Evolutionary conservation across 2,113 vertebrate genomes (phyloP).

Genomic region (Perca schrenkii): DNA sequence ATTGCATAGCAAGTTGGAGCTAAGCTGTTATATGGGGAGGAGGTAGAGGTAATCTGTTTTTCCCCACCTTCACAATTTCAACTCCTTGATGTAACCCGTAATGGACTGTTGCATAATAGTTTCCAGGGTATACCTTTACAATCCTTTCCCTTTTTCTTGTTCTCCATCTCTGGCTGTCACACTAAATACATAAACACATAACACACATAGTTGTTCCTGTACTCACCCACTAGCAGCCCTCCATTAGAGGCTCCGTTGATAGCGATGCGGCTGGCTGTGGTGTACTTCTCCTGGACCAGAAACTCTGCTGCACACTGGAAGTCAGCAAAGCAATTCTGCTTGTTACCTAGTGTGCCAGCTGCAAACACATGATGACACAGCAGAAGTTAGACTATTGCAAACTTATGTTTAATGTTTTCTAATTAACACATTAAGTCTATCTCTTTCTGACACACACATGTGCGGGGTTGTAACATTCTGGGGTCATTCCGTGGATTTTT

Average conservation of each 20-base stretch:
- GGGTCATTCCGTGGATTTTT: not conserved
- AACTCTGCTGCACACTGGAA: conserved; percentile 84
- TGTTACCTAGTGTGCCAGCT: conserved; percentile 81
- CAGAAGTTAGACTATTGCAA: not conserved
- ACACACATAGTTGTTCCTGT: conserved; percentile 1
- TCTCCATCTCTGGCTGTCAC: not conserved
- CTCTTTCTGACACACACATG: not conserved
- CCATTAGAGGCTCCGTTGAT: conserved; percentile 86
- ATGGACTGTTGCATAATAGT: conserved; percentile 10
- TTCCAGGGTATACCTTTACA: conserved; percentile 9
- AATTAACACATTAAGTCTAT: not conserved
- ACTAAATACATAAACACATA: conserved; percentile 1
- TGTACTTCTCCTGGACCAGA: conserved; percentile 81
- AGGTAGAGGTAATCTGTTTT: not conserved
- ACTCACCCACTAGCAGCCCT: conserved; percentile 83
- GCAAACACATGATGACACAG: conserved; percentile 6
- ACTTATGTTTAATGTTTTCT: not conserved
- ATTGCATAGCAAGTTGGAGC: not conserved
- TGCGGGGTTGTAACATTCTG: not conserved
- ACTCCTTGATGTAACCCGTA: not conserved
- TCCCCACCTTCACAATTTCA: not conserved
- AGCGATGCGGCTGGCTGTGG: conserved; percentile 72
- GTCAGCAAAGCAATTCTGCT: conserved; percentile 86
- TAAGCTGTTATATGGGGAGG: not conserved
- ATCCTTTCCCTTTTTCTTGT: not conserved